A percentile compares a stretch with the other conserved stretches of the same genome.
Conservation (phyloP, 2,888 invertebrate genomes). For the Lasioglossum pauxillum region DNA sequence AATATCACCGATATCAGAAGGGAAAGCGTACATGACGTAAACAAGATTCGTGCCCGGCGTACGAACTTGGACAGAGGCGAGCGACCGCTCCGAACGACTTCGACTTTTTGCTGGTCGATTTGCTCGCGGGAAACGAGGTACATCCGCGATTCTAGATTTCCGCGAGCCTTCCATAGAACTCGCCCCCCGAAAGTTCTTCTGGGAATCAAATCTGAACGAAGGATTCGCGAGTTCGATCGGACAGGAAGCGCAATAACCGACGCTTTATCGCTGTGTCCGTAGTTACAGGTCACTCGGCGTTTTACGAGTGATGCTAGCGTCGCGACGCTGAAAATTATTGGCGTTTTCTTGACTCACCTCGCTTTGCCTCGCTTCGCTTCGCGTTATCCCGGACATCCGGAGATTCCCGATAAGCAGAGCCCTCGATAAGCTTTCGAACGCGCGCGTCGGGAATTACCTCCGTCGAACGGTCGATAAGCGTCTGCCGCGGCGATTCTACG, state of each 20-base stretch:
- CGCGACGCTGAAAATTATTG: conserved; percentile 65
- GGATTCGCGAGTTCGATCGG: background rate
- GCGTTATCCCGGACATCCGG: background rate
- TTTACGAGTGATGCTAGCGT: conserved; percentile 51
- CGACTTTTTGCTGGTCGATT: background rate
- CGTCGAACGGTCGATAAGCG: conserved; percentile 60
- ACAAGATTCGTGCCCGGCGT: conserved; percentile 70
- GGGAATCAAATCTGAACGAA: conserved; percentile 10
- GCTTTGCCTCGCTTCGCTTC: background rate
- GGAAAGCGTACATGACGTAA: conserved; percentile 72
- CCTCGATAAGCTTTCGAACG: conserved; percentile 18
- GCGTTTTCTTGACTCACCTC: conserved; percentile 41
- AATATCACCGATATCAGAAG: conserved; percentile 71
- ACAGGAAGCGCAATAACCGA: conserved; percentile 55
- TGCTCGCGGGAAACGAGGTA: background rate
- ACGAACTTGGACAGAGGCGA: conserved; percentile 42
- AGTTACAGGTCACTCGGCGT: conserved; percentile 51
- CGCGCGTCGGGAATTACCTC: conserved; percentile 38
- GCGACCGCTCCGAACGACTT: background rate
- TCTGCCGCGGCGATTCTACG: conserved; percentile 39
- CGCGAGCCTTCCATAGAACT: background rate
- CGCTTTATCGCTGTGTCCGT: conserved; percentile 48
- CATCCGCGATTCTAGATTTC: background rate
- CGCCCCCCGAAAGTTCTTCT: background rate
- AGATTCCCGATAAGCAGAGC: conserved; percentile 34